Evolutionary conservation across 2,113 vertebrate genomes (phyloP), one percentile per base, ranked within the genome.

Genomic region (Micromys minutus): DNA sequence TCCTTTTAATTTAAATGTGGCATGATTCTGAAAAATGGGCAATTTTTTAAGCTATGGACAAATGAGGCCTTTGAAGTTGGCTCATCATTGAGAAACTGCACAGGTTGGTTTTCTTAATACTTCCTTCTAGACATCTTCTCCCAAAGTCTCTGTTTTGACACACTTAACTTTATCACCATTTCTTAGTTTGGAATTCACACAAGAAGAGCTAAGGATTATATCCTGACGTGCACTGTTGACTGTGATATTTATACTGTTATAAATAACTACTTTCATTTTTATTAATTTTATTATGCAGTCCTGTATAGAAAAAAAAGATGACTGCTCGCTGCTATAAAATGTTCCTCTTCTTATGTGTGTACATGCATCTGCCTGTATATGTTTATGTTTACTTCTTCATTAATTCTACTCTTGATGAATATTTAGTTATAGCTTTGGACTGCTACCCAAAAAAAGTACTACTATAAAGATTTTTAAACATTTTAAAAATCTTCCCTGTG

Each of bases 1-100:
- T 42, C 2, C 39, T 89, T 95, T 83, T 86, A 67, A 63, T 65
- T 89, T 36, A 89, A 93, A 57, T 63, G 55, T 59, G 86, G 21
- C 63, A 93, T 91, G 21, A 75, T 75, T 80, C 21, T 83, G 59
- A 59, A 75, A 36, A 63, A 31, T 6, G 16, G 57, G 0, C 16
- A 59, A 61, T 19, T 42, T 31, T n/a, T 87, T 55, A 29, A 61
- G 5, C 3, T 55, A 67, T 0, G 83, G 36, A 39, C 65, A 16
- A 75, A 26, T 34, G 3, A 93, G 90, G 26, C 67, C 76, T 91
- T 93, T 2, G 22, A 89, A 96, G 10, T 75, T 87, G 67, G 61
- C 7, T 6, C 45, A 50, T 50, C 47, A 17, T 65, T 45, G 7
- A 42, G 71, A 89, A 91, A 80, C 21, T 29, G 45, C 39, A 34